Evolutionary conservation across 2,888 invertebrate genomes (phyloP), one percentile per base, ranked within the genome.

Genomic region (Melanargia galathea): DNA sequence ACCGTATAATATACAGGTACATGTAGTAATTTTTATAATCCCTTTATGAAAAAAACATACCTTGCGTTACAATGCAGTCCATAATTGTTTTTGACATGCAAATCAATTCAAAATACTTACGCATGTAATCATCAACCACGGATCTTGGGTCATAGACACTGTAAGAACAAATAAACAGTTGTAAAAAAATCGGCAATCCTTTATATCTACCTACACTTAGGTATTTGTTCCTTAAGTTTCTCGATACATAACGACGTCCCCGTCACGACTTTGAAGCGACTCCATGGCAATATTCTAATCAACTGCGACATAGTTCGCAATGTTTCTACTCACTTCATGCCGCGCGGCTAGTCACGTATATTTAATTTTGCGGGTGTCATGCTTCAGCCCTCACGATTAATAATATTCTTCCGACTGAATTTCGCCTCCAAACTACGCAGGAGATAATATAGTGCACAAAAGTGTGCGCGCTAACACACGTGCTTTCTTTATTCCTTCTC

Each of bases 261-360:
- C 11, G 30, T 51, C 30, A 33, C 30, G 51, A 51, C 30, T 33
- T 16, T 51, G 51, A 51, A 51, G 30, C 30, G 16, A 18, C 18
- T 30, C 16, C 11, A 30, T 18, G 51, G 30, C 33, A 18, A 51
- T 33, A 51, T 51, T 51, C 18, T 30, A 16, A 51, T 33, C 51
- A 51, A 18, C 26, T 49, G 26, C n/a, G 24, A 48, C 48, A 49
- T 49, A 49, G 18, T 51, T 30, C 33, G 51, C 51, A 51, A 51
- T 51, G 18, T 33, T 51, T 10, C 6, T 51, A 10, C 30, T 30
- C 51, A 26, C 2, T 10, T 51, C 30, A 33, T 3, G 51, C 30
- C n/a, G 16, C 33, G 30, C 18, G 18, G 11, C 16, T 33, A 18
- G 10, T 16, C 18, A 49, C 10, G 10, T 16, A 26, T 24, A 10